Base-by-base conservation (phyloP, 2,888 invertebrate species). In the Macaria liturata region DNA sequence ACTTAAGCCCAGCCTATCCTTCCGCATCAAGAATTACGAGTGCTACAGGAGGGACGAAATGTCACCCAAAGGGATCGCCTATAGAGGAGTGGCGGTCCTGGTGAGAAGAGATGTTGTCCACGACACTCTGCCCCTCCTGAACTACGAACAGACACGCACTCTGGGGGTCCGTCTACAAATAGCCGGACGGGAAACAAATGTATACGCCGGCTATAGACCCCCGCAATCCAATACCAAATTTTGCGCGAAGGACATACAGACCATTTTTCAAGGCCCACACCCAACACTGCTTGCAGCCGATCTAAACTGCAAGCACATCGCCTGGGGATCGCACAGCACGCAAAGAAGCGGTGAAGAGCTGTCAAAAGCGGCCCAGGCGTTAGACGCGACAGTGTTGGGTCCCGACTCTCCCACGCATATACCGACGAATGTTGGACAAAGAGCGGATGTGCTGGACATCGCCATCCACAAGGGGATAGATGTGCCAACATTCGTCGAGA, bases 1-100 rank as follows among this genome's bases (percentile, higher is more conserved):
- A 20, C 20, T 20, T 2, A 20, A 20, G 20, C 20, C 20, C 2
- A 20, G 2, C 2, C 2, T 20, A 20, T 20, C 20, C 20, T 20
- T 20, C 20, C 20, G 20, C 20, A 20, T 20, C 20, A 20, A 20
- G 20, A 20, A 20, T 20, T 20, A 20, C 20, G 20, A 20, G 20
- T 20, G 20, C 20, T 39, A 39, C 39, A 39, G 39, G 39, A 39
- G 72, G 40, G 39, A 40, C 49, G 52, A 39, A 55, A 59, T 55
- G 59, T 54, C 30, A 31, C 54, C 53, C 51, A 31, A 53, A 57
- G 47, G 54, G 56, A 7, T 1, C 6, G 43, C 43, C 43, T 43
- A 43, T 4, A 43, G 43, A n/a, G 43, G 43, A n/a, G n/a, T n/a
- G 9, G 43, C 43, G 4, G 43, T n/a, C 43, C n/a, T 43, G 9